phyloP scores from a whole-genome alignment of 1,140 invertebrate genomes.

The Callitettix versicolor region DNA sequence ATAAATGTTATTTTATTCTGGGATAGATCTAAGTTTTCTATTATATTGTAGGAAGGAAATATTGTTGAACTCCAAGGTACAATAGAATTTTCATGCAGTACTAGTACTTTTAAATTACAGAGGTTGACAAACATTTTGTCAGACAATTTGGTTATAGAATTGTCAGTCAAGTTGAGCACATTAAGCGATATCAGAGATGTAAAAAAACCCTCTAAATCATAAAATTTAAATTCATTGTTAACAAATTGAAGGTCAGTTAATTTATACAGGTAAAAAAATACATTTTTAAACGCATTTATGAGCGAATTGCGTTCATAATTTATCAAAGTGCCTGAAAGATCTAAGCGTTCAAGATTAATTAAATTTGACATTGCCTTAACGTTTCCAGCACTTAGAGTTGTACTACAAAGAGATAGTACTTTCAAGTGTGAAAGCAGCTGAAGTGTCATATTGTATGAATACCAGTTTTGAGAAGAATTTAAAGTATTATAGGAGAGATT shows the following conservation, averaged over 20 bases:
- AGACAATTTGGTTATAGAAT: background rate
- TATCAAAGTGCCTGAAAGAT: background rate
- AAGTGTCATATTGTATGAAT: too few relatives aligned
- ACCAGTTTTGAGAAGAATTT: too few relatives aligned
- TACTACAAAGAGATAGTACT: background rate
- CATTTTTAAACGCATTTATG: background rate
- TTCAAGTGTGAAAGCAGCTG: background rate
- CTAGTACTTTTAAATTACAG: background rate
- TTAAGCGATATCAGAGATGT: background rate
- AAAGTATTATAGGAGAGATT: too few relatives aligned
- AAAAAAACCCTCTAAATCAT: background rate
- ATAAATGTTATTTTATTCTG: slow-evolving; percentile 1
- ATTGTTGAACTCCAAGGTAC: background rate
- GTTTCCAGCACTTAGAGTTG: background rate
- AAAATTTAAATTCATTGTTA: background rate
- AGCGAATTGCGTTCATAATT: background rate
- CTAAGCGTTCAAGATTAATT: background rate
- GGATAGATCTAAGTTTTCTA: background rate
- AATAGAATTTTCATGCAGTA: background rate
- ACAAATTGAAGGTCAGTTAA: background rate
- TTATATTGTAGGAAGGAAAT: background rate
- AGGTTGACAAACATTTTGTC: background rate
- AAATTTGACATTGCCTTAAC: background rate
- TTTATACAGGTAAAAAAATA: background rate
- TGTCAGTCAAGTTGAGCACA: background rate